Evolutionary conservation across 2,888 invertebrate species (phyloP).

Genomic region (Drosophila parthenogenetica): DNA sequence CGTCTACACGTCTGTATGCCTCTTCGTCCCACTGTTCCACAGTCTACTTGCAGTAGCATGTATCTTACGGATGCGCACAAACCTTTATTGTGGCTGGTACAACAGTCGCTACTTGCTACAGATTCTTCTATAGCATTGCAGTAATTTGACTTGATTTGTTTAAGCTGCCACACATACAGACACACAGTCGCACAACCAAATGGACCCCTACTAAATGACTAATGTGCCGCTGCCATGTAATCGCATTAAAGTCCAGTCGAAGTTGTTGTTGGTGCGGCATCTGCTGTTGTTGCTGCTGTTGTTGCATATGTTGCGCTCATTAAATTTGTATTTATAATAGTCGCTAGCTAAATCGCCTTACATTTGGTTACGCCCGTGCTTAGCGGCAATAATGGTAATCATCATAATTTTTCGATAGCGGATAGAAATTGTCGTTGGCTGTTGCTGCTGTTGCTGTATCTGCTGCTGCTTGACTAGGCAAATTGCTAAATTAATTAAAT

Average conservation of each 20-base stretch:
- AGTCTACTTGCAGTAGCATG: slow-evolving; percentile 53
- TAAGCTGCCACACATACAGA: slow-evolving; percentile 69
- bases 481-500: slow-evolving; percentile 80
- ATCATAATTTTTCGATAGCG: slow-evolving; percentile 71
- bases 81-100: slow-evolving; percentile 70
- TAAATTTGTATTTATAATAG: slow-evolving; percentile 79
- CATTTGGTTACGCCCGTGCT: slow-evolving; percentile 74
- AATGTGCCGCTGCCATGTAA: slow-evolving; percentile 78
- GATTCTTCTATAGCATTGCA: slow-evolving; percentile 74
- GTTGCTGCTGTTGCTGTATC: slow-evolving; percentile 7
- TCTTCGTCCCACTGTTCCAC: neutral
- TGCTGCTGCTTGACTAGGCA: slow-evolving; percentile 58
- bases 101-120: slow-evolving; percentile 67
- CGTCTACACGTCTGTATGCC: slow-evolving; percentile 18
- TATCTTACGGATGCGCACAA: slow-evolving; percentile 75
- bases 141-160: slow-evolving; percentile 80
- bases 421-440: slow-evolving; percentile 57
- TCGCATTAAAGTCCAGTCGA: slow-evolving; percentile 71
- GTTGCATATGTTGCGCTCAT: slow-evolving; percentile 79
- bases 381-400: slow-evolving; percentile 73
- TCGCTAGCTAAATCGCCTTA: slow-evolving; percentile 72
- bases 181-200: slow-evolving; percentile 24
- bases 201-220: slow-evolving; percentile 69
- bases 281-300: slow-evolving; percentile 34
- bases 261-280: slow-evolving; percentile 26